A percentile compares a stretch with the other conserved stretches of the same genome.
These are phyloP conservation scores for Phyllostomus hastatus DNA, from an alignment of 2,113 vertebrate species.

Conservation along the genomic window DNA sequence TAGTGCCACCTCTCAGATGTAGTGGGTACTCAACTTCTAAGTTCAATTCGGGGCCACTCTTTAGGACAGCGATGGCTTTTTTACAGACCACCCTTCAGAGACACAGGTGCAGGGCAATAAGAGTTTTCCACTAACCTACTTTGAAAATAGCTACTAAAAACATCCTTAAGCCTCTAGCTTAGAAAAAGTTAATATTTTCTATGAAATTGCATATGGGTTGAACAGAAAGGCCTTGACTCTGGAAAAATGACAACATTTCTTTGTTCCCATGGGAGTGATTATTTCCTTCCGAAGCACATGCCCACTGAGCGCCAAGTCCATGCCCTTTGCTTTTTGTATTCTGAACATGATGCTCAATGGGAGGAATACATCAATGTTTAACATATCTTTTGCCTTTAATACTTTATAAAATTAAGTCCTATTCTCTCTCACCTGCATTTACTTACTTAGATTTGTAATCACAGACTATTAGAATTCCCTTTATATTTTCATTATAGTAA, in stretches of 20 bases:
- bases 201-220: not conserved
- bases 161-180: not conserved
- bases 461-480: not conserved
- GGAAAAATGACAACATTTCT: not conserved
- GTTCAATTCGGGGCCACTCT: not conserved
- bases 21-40: not conserved
- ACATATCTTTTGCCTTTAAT: not conserved
- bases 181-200: not conserved
- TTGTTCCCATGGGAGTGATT: not conserved
- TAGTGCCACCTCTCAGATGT: not conserved
- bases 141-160: constrained; percentile 23
- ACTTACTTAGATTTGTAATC: not conserved
- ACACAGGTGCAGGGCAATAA: not conserved
- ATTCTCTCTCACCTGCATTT: not conserved
- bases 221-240: not conserved
- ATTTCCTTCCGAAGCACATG: not conserved
- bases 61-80: not conserved
- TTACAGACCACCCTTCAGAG: not conserved
- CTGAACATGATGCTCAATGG: not conserved
- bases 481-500: not conserved
- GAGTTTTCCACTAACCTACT: not conserved
- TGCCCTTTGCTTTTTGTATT: not conserved
- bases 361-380: not conserved
- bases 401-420: not conserved
- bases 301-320: not conserved